Base-by-base conservation (phyloP, 2,113 vertebrate genomes). In the Heteronetta atricapilla region DNA sequence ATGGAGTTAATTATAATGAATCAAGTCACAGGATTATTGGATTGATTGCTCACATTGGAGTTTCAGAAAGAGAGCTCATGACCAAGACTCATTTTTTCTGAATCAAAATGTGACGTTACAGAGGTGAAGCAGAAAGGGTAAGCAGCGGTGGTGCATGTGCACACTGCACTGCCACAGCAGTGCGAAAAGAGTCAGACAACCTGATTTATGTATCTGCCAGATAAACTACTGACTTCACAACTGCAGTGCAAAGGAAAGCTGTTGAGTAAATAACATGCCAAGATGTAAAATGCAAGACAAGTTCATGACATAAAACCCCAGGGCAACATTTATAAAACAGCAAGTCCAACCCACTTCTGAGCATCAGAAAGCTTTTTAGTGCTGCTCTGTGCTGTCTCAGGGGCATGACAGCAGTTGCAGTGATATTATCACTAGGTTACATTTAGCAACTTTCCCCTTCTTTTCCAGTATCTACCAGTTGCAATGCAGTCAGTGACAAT, bases 221-320 rank as follows among this genome's bases (percentile, higher is more conserved):
- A 75, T 40, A 69, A 64, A 73, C 74, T 56, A 48, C 33, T 40
- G 66, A 60, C 79, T 87, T 76, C 2, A 6, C 64, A 90, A 90
- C 1, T 52, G 48, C 66, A 85, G 79, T 10, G 55, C 42, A 84
- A 89, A 78, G 66, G 66, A 88, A 93, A 89, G 77, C 83, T 86
- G 38, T 53, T 53, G 83, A 69, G 62, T 66, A 79, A 92, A 73
- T 63, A 86, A 50, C 1, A 2, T 50, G 50, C 53, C 56, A 38
- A 96, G 62, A 59, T 56, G 77, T 69, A 70, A 63, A 92, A 93
- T 29, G n/a, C 55, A 86, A 87, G 83, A 72, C 11, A 28, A 93
- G 66, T 53, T 58, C 62, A 40, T 59, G n/a, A 82, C 67, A 31
- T 13, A 58, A 86, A 93, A 90, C 52, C 56, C 25, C 17, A 36